A percentile compares a stretch with the other conserved stretches of the same genome.
Evolutionary conservation across 2,888 invertebrate genomes (phyloP).

Genomic region (Acanthosepion lycidas): DNA sequence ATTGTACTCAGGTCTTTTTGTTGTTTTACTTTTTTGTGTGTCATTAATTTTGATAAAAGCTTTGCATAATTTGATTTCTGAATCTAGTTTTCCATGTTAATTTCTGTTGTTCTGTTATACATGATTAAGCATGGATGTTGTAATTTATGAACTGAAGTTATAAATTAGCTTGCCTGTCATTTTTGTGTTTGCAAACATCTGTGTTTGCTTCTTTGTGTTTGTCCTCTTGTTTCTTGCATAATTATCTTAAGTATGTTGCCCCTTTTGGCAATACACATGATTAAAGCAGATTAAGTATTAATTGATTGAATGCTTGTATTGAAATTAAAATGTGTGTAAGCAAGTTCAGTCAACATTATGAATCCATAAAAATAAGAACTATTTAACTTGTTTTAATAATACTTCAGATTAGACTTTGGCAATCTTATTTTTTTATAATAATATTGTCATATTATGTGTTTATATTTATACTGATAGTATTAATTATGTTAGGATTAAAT

Average conservation of each 20-base stretch:
- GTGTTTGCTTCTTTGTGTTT: not conserved
- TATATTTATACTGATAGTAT: too few species aligned
- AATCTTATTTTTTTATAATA: too few species aligned
- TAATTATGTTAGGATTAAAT: not conserved
- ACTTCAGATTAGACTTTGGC: too few species aligned
- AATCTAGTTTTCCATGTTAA: not conserved
- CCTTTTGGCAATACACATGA: not conserved
- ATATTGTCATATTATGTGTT: too few species aligned
- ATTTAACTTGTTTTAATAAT: too few species aligned
- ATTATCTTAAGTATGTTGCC: not conserved
- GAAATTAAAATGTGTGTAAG: not conserved
- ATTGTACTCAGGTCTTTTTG: not conserved
- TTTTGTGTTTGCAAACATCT: constrained; percentile 36
- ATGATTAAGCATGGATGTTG: not conserved
- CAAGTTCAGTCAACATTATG: not conserved
- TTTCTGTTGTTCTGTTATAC: not conserved
- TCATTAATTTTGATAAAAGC: not conserved
- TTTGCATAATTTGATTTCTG: not conserved
- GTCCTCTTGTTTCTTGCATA: not conserved
- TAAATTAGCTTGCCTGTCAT: constrained; percentile 10
- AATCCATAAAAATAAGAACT: not conserved
- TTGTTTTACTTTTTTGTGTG: not conserved
- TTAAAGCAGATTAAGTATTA: not conserved
- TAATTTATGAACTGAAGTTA: not conserved
- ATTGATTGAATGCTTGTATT: not conserved